Percentiles rank a stretch among this genome's conserved stretches.
Evolutionary conservation across 2,797 vertebrate genomes (phyloP).

Genomic region (Phrynocephalus guinanensis): DNA sequence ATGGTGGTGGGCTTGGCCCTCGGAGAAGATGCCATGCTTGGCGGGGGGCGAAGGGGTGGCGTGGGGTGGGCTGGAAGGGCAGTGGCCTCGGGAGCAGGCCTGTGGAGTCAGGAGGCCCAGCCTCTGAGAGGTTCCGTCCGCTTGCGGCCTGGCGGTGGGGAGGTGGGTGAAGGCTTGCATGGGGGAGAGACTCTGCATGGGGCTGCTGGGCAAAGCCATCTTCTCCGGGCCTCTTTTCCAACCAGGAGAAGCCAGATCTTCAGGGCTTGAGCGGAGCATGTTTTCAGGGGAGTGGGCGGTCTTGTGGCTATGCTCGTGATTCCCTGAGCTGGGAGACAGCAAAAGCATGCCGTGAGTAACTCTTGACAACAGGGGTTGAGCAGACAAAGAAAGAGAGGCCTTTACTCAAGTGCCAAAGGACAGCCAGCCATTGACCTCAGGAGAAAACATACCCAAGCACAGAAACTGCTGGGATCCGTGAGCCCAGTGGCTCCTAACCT

Average conservation of each 20-base stretch:
- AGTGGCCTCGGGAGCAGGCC: slow-evolving; percentile 47
- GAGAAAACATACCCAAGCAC: not conserved
- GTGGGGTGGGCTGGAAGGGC: slow-evolving; percentile 50
- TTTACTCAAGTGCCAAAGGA: not conserved
- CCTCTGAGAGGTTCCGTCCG: slow-evolving; percentile 15
- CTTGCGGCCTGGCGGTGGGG: not conserved
- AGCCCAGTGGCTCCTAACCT: no score
- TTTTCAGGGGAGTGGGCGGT: not conserved
- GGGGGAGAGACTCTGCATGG: slow-evolving; percentile 7
- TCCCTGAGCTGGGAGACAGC: slow-evolving; percentile 9
- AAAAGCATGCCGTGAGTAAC: not conserved
- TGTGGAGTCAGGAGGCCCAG: not conserved
- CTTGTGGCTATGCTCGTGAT: not conserved
- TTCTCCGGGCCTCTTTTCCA: slow-evolving; percentile 26
- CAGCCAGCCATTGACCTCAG: not conserved
- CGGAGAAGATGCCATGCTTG: slow-evolving; percentile 54
- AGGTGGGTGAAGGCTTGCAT: slow-evolving; percentile 17
- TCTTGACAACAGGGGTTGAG: not conserved
- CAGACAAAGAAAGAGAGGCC: not conserved
- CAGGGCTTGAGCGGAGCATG: not conserved
- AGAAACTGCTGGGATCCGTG: not conserved
- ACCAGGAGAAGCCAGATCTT: slow-evolving; percentile 8
- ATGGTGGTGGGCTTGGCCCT: slow-evolving; percentile 56
- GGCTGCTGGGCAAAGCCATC: slow-evolving; percentile 6
- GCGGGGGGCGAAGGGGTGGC: slow-evolving; percentile 60